phyloP scores from a whole-genome alignment of 2,113 vertebrate genomes.

The Chascanopsetta lugubris region DNA sequence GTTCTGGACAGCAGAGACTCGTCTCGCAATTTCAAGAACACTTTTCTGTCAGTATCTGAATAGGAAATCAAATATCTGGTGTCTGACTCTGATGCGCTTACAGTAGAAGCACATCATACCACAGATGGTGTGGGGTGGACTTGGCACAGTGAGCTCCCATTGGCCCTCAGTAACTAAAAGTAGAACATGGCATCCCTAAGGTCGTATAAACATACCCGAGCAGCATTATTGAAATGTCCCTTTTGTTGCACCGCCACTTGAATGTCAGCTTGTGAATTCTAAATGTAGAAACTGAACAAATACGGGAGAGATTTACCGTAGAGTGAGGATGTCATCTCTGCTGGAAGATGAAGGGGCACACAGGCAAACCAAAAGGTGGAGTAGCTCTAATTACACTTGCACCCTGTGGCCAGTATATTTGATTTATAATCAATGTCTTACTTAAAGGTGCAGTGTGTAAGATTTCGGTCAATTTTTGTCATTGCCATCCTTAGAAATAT shows the following conservation, averaged over 20 bases:
- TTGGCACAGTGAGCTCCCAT: conserved; percentile 48
- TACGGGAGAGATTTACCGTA: conserved; percentile 6
- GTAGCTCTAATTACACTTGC: conserved; percentile 9
- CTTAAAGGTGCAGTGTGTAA: too few relatives aligned
- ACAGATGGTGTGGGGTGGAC: conserved; percentile 50
- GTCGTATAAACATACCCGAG: conserved; percentile 43
- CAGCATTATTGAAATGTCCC: conserved; percentile 42
- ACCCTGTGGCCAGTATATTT: not conserved
- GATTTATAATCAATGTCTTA: not conserved
- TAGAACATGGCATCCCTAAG: conserved; percentile 34
- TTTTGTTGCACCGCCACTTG: conserved; percentile 47
- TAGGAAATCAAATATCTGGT: too few relatives aligned
- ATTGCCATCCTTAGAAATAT: too few relatives aligned
- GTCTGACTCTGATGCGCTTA: conserved; percentile 6
- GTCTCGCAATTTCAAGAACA: not conserved
- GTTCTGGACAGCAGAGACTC: too few relatives aligned
- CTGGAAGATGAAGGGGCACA: conserved; percentile 23
- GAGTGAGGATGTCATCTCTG: not conserved
- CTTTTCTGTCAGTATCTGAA: conserved; percentile 2
- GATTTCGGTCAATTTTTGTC: too few relatives aligned
- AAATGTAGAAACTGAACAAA: conserved; percentile 19
- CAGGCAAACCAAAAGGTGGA: not conserved
- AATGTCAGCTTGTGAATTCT: conserved; percentile 29
- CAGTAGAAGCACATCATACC: conserved; percentile 22
- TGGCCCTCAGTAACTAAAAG: conserved; percentile 44